Evolutionary conservation across 2,888 invertebrate genomes (phyloP).

Genomic region (Drymonia ruficornis): DNA sequence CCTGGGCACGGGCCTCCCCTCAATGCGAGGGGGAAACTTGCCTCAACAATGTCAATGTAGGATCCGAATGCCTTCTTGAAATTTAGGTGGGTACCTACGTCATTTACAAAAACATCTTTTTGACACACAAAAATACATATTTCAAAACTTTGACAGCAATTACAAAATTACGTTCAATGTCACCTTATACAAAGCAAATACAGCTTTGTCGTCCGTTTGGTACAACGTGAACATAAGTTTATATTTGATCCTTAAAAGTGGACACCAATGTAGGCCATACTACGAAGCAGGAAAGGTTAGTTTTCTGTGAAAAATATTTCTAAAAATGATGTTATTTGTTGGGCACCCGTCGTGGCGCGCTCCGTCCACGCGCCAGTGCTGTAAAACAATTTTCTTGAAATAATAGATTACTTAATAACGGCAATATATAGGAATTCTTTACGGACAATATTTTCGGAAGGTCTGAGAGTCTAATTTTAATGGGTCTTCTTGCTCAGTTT

Average conservation of each 20-base stretch:
- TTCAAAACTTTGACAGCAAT: neutral
- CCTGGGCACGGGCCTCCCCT: no score
- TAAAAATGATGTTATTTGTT: neutral
- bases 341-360: conserved; percentile 48
- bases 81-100: neutral
- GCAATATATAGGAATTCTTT: conserved; percentile 2
- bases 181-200: neutral
- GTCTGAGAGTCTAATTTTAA: neutral
- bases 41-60: no score
- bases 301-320: neutral
- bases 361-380: conserved; percentile 70
- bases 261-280: neutral
- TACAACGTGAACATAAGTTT: neutral
- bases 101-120: neutral
- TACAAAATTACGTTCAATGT: conserved; percentile 2
- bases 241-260: neutral
- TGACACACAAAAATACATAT: neutral
- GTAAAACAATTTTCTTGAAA: conserved; percentile 67
- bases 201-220: conserved; percentile 1
- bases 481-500: neutral
- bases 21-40: no score
- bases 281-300: neutral
- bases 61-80: no score
- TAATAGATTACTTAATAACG: conserved; percentile 51
- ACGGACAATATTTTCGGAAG: conserved; percentile 4